These are phyloP conservation scores for Phenganax stokvisi DNA, from an alignment of 92 coral and sea anemone species.

Conservation along the genomic window DNA sequence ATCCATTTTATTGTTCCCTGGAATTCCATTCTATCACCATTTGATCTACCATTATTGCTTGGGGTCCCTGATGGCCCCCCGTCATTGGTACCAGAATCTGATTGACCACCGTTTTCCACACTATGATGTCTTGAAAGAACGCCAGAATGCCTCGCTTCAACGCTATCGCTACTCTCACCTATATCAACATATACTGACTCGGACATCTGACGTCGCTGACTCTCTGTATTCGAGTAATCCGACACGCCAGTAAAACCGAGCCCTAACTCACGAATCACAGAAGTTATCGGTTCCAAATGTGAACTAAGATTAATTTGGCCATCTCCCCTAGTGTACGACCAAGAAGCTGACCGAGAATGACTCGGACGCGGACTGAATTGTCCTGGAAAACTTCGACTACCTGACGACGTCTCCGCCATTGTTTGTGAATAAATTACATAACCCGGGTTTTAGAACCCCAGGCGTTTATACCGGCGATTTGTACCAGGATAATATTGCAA, in stretches of 20 bases:
- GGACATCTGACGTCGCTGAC: conserved; percentile 60
- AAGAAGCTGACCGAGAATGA: conserved; percentile 88
- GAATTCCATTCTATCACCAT: conserved; percentile 85
- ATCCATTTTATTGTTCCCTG: conserved; percentile 91
- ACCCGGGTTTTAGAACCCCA: not conserved
- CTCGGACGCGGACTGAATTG: conserved; percentile 76
- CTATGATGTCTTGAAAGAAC: conserved; percentile 31
- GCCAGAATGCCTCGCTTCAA: conserved; percentile 36
- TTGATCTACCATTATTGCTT: conserved; percentile 51
- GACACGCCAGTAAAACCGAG: conserved; percentile 74
- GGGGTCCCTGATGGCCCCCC: conserved; percentile 42
- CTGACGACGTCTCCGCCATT: conserved; percentile 25
- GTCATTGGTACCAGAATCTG: conserved; percentile 74
- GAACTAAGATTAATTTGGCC: conserved; percentile 72
- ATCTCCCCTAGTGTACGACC: conserved; percentile 95
- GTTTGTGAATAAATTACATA: not conserved
- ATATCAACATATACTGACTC: conserved; percentile 82
- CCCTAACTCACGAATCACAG: conserved; percentile 94
- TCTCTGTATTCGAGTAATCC: conserved; percentile 45
- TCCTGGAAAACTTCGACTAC: not conserved
- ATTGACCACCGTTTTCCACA: conserved; percentile 22
- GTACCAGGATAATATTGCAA: not conserved
- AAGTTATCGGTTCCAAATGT: conserved; percentile 81
- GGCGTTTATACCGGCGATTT: not conserved
- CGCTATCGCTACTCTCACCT: conserved; percentile 56